These are phyloP conservation scores for Tetraodon nigroviridis DNA, from an alignment of 2,113 vertebrate species.

Conservation along the genomic window DNA sequence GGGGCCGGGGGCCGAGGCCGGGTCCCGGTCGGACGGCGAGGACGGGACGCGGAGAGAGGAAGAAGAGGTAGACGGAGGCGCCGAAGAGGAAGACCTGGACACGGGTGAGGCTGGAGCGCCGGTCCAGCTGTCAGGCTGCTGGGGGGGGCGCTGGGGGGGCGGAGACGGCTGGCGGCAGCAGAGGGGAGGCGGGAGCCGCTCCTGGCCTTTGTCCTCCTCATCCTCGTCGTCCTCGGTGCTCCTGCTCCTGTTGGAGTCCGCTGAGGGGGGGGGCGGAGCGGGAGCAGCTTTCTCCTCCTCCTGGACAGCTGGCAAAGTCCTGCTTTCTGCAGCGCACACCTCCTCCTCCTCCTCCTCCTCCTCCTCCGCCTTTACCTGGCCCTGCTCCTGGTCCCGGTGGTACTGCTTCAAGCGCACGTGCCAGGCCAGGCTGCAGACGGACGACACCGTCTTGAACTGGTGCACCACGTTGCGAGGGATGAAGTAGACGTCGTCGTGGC, in stretches of 20 bases:
- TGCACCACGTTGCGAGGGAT: conserved; percentile 97
- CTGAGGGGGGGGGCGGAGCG: conserved; percentile 1
- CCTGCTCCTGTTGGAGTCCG: neutral
- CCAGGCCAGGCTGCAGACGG: conserved; percentile 97
- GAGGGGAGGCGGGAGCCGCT: conserved; percentile 49
- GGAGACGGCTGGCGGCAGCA: too few relatives aligned
- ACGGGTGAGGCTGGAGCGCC: conserved; percentile 8
- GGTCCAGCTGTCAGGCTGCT: conserved; percentile 23
- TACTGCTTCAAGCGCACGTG: conserved; percentile 89
- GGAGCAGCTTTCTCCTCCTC: conserved; percentile 51
- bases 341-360: conserved; percentile 27
- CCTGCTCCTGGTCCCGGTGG: conserved; percentile 55
- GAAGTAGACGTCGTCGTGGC: conserved; percentile 96
- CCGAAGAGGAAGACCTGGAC: conserved; percentile 31
- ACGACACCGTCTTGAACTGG: conserved; percentile 97
- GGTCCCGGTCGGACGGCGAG: neutral
- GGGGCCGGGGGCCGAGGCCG: conserved; percentile 16
- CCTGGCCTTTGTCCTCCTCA: conserved; percentile 12
- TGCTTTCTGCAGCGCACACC: conserved; percentile 7
- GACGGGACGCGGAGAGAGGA: conserved; percentile 1
- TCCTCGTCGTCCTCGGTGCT: conserved; percentile 7
- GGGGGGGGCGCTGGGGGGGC: conserved; percentile 32
- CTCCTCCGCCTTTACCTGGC: conserved; percentile 4
- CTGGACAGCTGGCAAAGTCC: conserved; percentile 39
- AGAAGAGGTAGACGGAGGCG: conserved; percentile 30